These are phyloP conservation scores for Masnerella sp. DNA, from an alignment of 2,888 invertebrate species.

Conservation along the genomic window DNA sequence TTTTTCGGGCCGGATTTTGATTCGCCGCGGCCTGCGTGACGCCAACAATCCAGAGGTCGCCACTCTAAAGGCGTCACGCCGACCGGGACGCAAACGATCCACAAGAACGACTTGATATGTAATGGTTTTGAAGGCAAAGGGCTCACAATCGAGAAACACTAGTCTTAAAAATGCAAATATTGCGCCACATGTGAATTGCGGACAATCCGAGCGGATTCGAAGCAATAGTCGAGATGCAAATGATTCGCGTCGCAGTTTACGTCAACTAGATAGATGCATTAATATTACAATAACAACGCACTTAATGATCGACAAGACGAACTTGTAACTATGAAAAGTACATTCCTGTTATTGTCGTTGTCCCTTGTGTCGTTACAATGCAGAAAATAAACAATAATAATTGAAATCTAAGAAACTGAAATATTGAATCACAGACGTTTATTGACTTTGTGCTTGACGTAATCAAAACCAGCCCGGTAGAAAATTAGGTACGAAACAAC, in stretches of 20 bases:
- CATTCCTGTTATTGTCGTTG: slow-evolving; percentile 56
- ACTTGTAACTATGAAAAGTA: slow-evolving; percentile 48
- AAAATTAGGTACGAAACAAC: slow-evolving; percentile 77
- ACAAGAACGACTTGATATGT: slow-evolving; percentile 8
- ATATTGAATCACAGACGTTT: slow-evolving; percentile 57
- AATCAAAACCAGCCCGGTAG: slow-evolving; percentile 77
- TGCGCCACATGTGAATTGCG: slow-evolving; percentile 34
- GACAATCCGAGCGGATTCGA: slow-evolving; percentile 40
- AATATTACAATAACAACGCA: slow-evolving; percentile 37
- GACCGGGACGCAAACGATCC: neutral
- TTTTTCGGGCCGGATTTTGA: slow-evolving; percentile 74
- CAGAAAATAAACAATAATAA: slow-evolving; percentile 48
- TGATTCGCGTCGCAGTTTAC: slow-evolving; percentile 12
- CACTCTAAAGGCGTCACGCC: slow-evolving; percentile 30
- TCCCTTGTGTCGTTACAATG: slow-evolving; percentile 49
- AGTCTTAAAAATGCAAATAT: slow-evolving; percentile 15
- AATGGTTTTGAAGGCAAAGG: slow-evolving; percentile 10
- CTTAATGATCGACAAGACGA: slow-evolving; percentile 30
- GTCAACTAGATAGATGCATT: slow-evolving; percentile 32
- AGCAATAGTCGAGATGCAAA: slow-evolving; percentile 26
- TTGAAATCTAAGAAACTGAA: slow-evolving; percentile 59
- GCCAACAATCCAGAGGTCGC: slow-evolving; percentile 16
- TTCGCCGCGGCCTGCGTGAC: slow-evolving; percentile 62
- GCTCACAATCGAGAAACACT: slow-evolving; percentile 8
- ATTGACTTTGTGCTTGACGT: slow-evolving; percentile 74